Percentiles rank a stretch among this genome's conserved stretches.
Conservation (phyloP, 2,797 vertebrate species). For the Oreortyx pictus region DNA sequence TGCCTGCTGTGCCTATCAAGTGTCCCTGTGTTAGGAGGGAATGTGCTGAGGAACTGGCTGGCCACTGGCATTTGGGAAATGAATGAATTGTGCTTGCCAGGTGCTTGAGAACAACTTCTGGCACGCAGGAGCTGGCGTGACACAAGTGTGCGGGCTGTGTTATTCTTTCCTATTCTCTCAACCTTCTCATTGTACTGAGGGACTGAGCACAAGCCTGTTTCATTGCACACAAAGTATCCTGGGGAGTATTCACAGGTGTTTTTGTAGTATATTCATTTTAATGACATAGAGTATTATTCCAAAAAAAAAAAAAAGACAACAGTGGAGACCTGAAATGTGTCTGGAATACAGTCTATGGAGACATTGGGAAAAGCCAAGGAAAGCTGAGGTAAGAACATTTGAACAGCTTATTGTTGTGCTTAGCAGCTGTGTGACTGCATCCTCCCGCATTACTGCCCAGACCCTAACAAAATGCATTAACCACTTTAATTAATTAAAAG, state of each 20-base stretch:
- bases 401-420: not conserved
- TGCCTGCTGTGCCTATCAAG: not conserved
- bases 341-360: not conserved
- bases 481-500: not conserved
- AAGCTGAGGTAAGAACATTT: constrained; percentile 12
- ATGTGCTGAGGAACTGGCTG: constrained; percentile 48
- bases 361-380: not conserved
- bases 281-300: not conserved
- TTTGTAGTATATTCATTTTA: not conserved
- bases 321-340: not conserved
- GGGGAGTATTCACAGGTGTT: not conserved
- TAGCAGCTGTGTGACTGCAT: not conserved
- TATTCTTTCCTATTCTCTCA: constrained; percentile 38
- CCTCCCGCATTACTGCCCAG: not conserved
- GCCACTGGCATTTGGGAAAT: constrained; percentile 58
- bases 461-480: not conserved
- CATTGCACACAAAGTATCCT: not conserved
- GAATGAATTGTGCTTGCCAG: constrained; percentile 62
- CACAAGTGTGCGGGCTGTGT: not conserved
- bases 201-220: not conserved
- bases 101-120: constrained; percentile 39
- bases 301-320: not conserved
- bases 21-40: constrained; percentile 35
- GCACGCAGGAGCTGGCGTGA: not conserved
- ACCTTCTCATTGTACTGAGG: not conserved